phyloP scores from a whole-genome alignment of 2,888 invertebrate genomes.

The Mycalesis mineus region DNA sequence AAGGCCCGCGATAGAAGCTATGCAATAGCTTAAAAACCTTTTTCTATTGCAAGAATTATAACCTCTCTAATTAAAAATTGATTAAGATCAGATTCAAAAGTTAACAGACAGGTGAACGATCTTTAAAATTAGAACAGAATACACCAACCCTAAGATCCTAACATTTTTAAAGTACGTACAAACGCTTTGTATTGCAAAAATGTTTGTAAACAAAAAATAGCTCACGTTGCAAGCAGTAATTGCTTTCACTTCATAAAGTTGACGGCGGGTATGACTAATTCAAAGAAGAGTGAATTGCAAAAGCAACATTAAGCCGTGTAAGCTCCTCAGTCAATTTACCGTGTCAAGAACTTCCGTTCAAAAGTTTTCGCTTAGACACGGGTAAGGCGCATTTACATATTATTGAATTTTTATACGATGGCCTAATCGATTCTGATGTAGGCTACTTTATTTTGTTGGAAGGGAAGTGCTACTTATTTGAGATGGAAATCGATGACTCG shows the following conservation, averaged over 20 bases:
- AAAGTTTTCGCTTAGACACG: slow-evolving; percentile 64
- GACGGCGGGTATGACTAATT: slow-evolving; percentile 14
- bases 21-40: too few species aligned
- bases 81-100: too few species aligned
- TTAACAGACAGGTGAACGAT: too few species aligned
- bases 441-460: slow-evolving; percentile 28
- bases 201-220: background rate
- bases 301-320: slow-evolving; percentile 33
- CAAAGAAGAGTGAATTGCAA: slow-evolving; percentile 28
- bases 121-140: too few species aligned
- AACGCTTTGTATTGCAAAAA: background rate
- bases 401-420: slow-evolving; percentile 75
- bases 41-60: too few species aligned
- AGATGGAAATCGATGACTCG: slow-evolving; percentile 1
- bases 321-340: slow-evolving; percentile 60
- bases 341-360: slow-evolving; percentile 58
- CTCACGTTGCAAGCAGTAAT: slow-evolving; percentile 3
- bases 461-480: slow-evolving; percentile 5
- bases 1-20: too few species aligned
- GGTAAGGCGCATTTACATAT: slow-evolving; percentile 69
- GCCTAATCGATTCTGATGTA: slow-evolving; percentile 51
- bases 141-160: too few species aligned
- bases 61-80: too few species aligned
- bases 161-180: too few species aligned
- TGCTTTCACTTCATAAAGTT: slow-evolving; percentile 2